A percentile compares a stretch with the other conserved stretches of the same genome.
Evolutionary conservation across 2,797 vertebrate species (phyloP).

Genomic region (Sebastes alutus): DNA sequence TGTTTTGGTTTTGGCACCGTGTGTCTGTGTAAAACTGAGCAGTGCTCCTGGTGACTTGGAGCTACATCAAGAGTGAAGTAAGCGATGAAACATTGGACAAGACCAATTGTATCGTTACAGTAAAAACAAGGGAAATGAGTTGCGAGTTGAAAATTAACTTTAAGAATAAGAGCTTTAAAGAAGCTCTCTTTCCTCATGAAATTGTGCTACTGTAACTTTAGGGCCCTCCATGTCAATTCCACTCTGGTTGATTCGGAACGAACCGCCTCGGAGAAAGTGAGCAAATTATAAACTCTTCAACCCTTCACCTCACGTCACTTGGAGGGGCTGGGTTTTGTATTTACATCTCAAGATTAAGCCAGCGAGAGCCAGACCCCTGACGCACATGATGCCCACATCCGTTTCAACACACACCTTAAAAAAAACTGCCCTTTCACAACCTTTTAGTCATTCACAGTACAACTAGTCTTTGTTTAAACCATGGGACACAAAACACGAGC

Average conservation of each 20-base stretch:
- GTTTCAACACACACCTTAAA: slow-evolving; percentile 30
- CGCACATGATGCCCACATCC: slow-evolving; percentile 25
- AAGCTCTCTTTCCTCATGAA: not conserved
- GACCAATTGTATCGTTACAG: slow-evolving; percentile 6
- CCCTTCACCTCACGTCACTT: slow-evolving; percentile 10
- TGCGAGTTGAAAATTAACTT: not conserved
- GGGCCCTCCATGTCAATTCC: not conserved
- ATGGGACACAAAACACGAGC: not conserved
- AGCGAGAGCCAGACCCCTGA: slow-evolving; percentile 28
- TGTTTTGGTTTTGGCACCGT: slow-evolving; percentile 28
- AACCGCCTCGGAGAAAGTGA: slow-evolving; percentile 10
- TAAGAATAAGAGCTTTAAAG: not conserved
- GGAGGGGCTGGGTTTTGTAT: slow-evolving; percentile 33
- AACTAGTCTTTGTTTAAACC: slow-evolving; percentile 18
- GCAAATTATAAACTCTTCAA: slow-evolving; percentile 47
- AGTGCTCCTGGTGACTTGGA: slow-evolving; percentile 42
- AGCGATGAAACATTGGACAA: slow-evolving; percentile 30
- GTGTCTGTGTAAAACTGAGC: slow-evolving; percentile 25
- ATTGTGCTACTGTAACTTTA: slow-evolving; percentile 4
- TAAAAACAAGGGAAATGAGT: slow-evolving; percentile 1
- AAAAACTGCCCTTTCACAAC: slow-evolving; percentile 17
- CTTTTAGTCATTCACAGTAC: slow-evolving; percentile 10
- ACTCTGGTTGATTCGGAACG: not conserved
- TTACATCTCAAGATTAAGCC: slow-evolving; percentile 53
- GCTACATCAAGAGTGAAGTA: slow-evolving; percentile 45